A percentile compares a stretch with the other conserved stretches of the same genome.
Evolutionary conservation across 2,113 vertebrate genomes (phyloP).

Genomic region (Sarotherodon lohbergeri): DNA sequence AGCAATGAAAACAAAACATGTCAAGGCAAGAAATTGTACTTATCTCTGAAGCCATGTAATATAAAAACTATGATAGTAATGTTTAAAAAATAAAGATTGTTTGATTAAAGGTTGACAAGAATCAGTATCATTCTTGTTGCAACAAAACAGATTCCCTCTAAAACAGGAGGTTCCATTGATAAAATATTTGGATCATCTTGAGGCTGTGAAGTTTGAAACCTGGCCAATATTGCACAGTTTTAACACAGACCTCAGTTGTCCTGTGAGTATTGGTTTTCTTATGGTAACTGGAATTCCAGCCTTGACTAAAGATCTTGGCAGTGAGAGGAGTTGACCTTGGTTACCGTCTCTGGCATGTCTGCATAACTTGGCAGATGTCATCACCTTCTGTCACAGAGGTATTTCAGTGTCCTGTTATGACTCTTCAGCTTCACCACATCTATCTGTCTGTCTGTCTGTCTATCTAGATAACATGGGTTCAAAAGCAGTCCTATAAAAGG

Average conservation of each 20-base stretch:
- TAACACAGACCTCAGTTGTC: background rate
- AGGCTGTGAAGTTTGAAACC: background rate
- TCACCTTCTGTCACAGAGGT: conserved; percentile 58
- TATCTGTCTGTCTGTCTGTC: background rate
- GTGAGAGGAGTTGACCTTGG: conserved; percentile 62
- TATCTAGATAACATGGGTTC: background rate
- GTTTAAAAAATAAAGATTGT: background rate
- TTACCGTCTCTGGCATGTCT: conserved; percentile 57
- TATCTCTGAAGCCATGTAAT: background rate
- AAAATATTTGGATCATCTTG: background rate
- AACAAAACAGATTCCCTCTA: background rate
- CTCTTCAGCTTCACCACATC: background rate
- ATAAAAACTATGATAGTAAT: background rate
- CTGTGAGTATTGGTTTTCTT: conserved; percentile 29
- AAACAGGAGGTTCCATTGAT: conserved; percentile 17
- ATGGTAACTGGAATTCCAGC: conserved; percentile 37
- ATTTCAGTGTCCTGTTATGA: conserved; percentile 39
- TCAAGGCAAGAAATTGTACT: background rate
- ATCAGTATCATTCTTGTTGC: background rate
- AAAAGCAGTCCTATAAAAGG: background rate
- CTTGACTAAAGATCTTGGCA: conserved; percentile 44
- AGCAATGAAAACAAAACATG: background rate
- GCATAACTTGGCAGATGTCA: conserved; percentile 67
- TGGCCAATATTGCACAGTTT: background rate
- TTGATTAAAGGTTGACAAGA: conserved; percentile 9